A percentile compares a stretch with the other conserved stretches of the same genome.
These are phyloP conservation scores for Congeria kusceri DNA, from an alignment of 2,888 invertebrate species.

Conservation along the genomic window DNA sequence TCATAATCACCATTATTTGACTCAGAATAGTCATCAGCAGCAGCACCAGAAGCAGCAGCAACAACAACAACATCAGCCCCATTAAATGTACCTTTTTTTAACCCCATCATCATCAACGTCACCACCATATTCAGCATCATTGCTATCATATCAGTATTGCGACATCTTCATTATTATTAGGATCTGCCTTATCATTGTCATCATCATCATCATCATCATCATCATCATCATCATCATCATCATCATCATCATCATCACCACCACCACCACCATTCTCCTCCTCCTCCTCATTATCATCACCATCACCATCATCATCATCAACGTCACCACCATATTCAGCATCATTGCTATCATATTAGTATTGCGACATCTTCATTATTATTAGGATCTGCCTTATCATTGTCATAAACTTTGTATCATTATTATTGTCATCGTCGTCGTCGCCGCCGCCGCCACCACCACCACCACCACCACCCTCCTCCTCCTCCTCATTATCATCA, in stretches of 20 bases:
- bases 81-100: too few relatives aligned
- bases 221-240: constrained; percentile 31
- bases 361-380: constrained; percentile 26
- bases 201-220: constrained; percentile 20
- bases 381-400: not conserved
- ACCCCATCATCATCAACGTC: too few relatives aligned
- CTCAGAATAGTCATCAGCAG: too few relatives aligned
- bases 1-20: too few relatives aligned
- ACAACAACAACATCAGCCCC: too few relatives aligned
- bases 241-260: constrained; percentile 32
- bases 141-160: not conserved
- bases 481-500: too few relatives aligned
- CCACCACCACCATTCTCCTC: constrained; percentile 31
- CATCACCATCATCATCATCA: constrained; percentile 36
- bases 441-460: constrained; percentile 27
- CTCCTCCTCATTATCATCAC: constrained; percentile 33
- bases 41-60: too few relatives aligned
- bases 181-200: not conserved
- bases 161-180: constrained; percentile 19
- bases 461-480: too few relatives aligned
- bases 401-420: constrained; percentile 2
- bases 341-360: not conserved
- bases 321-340: constrained; percentile 22
- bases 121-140: too few relatives aligned
- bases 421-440: constrained; percentile 23